phyloP scores from a whole-genome alignment of 1,140 invertebrate genomes.

The Ruditapes philippinarum region DNA sequence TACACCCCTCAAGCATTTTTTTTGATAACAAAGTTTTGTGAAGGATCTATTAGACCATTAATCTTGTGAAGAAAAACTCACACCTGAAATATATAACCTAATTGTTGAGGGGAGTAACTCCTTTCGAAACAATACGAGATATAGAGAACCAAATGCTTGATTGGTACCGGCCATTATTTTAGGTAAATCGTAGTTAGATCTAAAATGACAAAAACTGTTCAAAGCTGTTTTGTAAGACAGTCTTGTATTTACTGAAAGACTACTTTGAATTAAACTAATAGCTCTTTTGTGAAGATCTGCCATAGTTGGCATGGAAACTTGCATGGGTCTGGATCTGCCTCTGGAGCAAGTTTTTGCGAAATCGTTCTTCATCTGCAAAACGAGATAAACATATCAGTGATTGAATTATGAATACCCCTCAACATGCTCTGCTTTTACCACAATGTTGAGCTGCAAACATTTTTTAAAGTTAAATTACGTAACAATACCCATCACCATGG shows the following conservation, averaged over 20 bases:
- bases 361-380: constrained; percentile 52
- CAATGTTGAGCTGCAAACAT: constrained; percentile 61
- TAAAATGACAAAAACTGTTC: too few relatives aligned
- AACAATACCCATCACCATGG: constrained; percentile 37
- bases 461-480: not conserved
- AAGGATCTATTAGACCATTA: not conserved
- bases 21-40: too few relatives aligned
- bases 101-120: not conserved
- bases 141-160: not conserved
- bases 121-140: constrained; percentile 17
- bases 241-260: too few relatives aligned
- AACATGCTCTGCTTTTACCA: constrained; percentile 59
- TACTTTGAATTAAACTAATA: too few relatives aligned
- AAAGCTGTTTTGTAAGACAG: too few relatives aligned
- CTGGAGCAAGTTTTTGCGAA: not conserved
- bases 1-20: too few relatives aligned
- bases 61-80: constrained; percentile 27
- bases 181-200: not conserved
- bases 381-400: constrained; percentile 64
- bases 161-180: not conserved
- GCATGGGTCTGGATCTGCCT: not conserved
- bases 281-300: not conserved
- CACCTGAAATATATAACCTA: not conserved
- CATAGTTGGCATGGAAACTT: not conserved
- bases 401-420: constrained; percentile 21